phyloP scores from a whole-genome alignment of 2,888 invertebrate species.

The Callosobruchus maculatus region DNA sequence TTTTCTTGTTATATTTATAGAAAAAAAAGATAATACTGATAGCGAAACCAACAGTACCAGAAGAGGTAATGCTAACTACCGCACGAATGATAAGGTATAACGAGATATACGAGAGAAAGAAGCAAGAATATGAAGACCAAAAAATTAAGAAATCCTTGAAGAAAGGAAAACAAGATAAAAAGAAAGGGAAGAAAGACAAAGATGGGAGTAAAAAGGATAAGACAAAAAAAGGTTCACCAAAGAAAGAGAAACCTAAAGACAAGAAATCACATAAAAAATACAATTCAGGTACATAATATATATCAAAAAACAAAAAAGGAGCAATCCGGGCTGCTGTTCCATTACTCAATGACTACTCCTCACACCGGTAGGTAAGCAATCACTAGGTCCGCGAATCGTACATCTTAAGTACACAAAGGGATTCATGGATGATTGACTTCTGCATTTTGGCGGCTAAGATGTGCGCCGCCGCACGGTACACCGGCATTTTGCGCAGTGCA shows the following conservation, averaged over 20 bases:
- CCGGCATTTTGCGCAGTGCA: no score
- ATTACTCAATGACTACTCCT: no score
- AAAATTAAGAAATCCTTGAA: slow-evolving; percentile 7
- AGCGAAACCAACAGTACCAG: slow-evolving; percentile 20
- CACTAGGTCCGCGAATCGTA: no score
- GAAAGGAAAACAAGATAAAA: slow-evolving; percentile 4
- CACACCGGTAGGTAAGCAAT: no score
- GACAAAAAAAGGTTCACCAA: slow-evolving; percentile 5
- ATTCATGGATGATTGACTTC: no score
- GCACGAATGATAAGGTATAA: slow-evolving; percentile 25
- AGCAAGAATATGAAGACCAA: slow-evolving; percentile 15
- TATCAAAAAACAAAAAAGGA: no score
- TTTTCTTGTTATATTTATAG: slow-evolving; percentile 7
- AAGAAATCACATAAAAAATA: not conserved
- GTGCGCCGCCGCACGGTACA: no score
- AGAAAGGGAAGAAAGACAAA: slow-evolving; percentile 11
- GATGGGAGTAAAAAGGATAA: slow-evolving; percentile 10
- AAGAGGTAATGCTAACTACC: slow-evolving; percentile 20
- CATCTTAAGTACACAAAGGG: no score
- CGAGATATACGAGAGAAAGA: slow-evolving; percentile 24
- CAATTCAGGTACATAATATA: not conserved
- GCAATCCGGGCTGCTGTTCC: no score
- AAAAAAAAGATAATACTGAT: slow-evolving; percentile 21
- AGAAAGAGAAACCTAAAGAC: slow-evolving; percentile 2
- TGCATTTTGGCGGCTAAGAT: no score